Evolutionary conservation across 2,113 vertebrate genomes (phyloP).

Genomic region (Prionailurus bengalensis): DNA sequence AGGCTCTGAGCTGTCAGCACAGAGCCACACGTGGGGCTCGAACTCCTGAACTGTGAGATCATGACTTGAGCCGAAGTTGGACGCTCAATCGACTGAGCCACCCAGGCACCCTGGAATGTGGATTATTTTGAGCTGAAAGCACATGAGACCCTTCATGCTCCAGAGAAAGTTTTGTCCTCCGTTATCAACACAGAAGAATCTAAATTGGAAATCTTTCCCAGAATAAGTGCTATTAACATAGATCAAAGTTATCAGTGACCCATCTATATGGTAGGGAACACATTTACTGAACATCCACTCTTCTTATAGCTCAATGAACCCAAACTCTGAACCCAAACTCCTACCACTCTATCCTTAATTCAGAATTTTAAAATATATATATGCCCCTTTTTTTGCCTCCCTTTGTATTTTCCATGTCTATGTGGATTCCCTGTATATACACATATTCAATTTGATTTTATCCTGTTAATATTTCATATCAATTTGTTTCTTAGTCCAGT

Average conservation of each 20-base stretch:
- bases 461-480: background rate
- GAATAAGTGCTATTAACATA: background rate
- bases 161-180: background rate
- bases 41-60: no score
- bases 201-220: background rate
- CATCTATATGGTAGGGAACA: background rate
- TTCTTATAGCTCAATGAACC: background rate
- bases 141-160: no score
- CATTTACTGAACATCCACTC: background rate
- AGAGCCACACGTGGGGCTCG: no score
- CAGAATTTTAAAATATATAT: background rate
- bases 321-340: background rate
- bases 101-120: background rate
- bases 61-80: no score
- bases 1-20: no score
- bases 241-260: background rate
- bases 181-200: background rate
- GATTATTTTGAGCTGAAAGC: background rate
- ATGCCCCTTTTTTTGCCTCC: background rate
- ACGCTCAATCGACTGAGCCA: no score
- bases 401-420: background rate
- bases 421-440: background rate
- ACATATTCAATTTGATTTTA: background rate
- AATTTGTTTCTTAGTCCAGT: background rate
- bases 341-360: background rate